Percentiles rank a stretch among this genome's conserved stretches.
phyloP scores from a whole-genome alignment of 2,113 vertebrate genomes.

The Tragelaphus buxtoni region DNA sequence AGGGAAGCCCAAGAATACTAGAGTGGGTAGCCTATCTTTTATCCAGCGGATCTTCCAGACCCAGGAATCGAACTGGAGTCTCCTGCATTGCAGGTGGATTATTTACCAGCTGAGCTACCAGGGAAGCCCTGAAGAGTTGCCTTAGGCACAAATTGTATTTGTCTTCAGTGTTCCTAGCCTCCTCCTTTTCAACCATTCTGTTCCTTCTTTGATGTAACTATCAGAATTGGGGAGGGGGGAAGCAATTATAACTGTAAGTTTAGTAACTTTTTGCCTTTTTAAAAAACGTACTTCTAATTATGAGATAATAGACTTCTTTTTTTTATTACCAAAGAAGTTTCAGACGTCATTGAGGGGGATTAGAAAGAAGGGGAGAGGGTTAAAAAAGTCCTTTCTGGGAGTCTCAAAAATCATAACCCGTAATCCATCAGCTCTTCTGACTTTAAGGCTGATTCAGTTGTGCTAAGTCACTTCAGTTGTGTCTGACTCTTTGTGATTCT shows the following conservation, averaged over 20 bases:
- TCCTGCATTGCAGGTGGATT: neutral
- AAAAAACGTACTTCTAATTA: slow-evolving; percentile 1
- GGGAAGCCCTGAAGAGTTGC: neutral
- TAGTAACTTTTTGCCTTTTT: neutral
- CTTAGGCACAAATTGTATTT: neutral
- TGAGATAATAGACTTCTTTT: neutral
- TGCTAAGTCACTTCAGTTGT: neutral
- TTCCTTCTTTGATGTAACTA: neutral
- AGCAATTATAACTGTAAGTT: neutral
- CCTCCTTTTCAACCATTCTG: neutral
- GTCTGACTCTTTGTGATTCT: neutral
- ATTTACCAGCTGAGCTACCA: neutral
- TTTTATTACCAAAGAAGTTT: neutral
- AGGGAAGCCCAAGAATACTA: neutral
- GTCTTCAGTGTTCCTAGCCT: neutral
- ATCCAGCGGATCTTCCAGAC: neutral
- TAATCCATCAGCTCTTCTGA: neutral
- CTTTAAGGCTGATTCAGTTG: neutral
- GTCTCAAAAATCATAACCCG: neutral
- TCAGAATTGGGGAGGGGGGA: neutral
- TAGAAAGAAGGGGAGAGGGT: neutral
- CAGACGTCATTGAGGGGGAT: neutral
- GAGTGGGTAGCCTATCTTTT: neutral
- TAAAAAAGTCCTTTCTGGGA: neutral
- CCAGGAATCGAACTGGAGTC: fast-evolving